Conservation (phyloP, 2,797 vertebrate genomes). For the Sandelia bainsii region DNA sequence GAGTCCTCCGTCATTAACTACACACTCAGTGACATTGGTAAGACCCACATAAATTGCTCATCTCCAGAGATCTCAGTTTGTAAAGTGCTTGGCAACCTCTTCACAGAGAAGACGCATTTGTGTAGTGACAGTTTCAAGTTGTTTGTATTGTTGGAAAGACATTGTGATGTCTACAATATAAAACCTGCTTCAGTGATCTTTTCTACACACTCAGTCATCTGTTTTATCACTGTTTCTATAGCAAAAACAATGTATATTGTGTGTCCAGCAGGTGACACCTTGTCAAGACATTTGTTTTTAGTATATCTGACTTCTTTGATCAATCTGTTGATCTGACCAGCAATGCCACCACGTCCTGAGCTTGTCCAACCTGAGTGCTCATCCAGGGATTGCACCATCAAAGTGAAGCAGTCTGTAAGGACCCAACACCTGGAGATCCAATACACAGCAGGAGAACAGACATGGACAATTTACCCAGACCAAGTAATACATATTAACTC, state of each 20-base stretch:
- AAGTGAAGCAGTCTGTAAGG: conserved; percentile 44
- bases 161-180: not conserved
- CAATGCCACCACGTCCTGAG: conserved; percentile 83
- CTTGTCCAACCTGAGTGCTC: conserved; percentile 72
- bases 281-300: conserved; percentile 4
- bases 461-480: conserved; percentile 51
- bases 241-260: not conserved
- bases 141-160: not conserved
- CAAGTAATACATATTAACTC: conserved; percentile 56
- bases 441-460: conserved; percentile 56
- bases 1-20: conserved; percentile 74
- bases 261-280: not conserved
- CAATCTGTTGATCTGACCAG: conserved; percentile 70
- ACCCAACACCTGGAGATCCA: conserved; percentile 80
- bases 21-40: conserved; percentile 86
- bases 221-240: not conserved
- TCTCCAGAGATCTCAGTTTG: not conserved
- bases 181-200: not conserved
- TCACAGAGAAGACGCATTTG: not conserved
- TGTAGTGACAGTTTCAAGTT: not conserved
- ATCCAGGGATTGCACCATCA: conserved; percentile 78
- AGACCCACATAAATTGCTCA: conserved; percentile 17
- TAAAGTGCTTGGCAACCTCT: not conserved
- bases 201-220: not conserved
- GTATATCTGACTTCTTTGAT: not conserved